A percentile compares a stretch with the other conserved stretches of the same genome.
Evolutionary conservation across 2,888 invertebrate genomes (phyloP).

Genomic region (Orchesella flavescens): DNA sequence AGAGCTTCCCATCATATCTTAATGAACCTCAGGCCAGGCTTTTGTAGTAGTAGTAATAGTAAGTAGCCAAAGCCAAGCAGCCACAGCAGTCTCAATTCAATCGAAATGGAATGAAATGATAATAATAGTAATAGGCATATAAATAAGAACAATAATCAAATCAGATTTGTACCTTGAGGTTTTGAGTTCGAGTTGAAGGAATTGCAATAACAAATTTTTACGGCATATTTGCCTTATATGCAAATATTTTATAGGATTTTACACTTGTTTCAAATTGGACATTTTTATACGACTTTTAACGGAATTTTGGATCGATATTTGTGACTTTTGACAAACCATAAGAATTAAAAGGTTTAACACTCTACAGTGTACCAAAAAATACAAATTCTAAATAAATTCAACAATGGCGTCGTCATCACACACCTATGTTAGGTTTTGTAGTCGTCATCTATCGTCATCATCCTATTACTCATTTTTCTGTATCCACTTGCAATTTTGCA

Average conservation of each 20-base stretch:
- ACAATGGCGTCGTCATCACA: not conserved
- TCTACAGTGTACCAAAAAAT: too few relatives aligned
- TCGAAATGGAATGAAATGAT: constrained; percentile 8
- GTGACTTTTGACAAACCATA: too few relatives aligned
- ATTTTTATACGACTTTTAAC: too few relatives aligned
- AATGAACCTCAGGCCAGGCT: not conserved
- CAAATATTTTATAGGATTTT: too few relatives aligned
- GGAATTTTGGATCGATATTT: too few relatives aligned
- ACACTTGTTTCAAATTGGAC: too few relatives aligned
- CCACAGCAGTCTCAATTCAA: not conserved
- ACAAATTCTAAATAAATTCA: not conserved
- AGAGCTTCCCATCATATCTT: not conserved
- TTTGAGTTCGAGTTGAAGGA: not conserved
- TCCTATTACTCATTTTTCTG: too few relatives aligned
- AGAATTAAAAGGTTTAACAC: too few relatives aligned
- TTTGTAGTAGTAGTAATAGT: not conserved
- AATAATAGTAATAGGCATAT: constrained; percentile 18
- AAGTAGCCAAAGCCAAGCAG: not conserved
- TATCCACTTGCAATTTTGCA: constrained; percentile 3
- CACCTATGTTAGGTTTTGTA: not conserved
- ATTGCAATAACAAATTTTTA: constrained; percentile 33
- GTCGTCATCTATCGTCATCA: not conserved
- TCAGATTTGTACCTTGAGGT: not conserved
- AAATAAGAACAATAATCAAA: constrained; percentile 21
- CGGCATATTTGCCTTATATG: too few relatives aligned